A percentile compares a stretch with the other conserved stretches of the same genome.
phyloP scores from a whole-genome alignment of 2,888 invertebrate genomes.

The Dromius quadrimaculatus region DNA sequence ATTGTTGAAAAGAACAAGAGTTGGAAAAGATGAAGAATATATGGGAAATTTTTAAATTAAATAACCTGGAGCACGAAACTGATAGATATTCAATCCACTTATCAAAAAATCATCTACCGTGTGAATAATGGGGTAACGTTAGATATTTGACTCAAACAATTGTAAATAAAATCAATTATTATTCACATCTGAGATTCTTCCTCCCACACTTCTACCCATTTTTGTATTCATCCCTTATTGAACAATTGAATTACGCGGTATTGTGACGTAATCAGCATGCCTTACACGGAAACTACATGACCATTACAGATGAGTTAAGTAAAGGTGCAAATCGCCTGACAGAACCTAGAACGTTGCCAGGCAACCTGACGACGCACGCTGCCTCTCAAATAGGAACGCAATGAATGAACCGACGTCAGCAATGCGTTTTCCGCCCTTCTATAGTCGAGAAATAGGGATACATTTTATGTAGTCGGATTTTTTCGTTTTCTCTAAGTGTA shows the following conservation, averaged over 20 bases:
- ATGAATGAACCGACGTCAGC: conserved; percentile 45
- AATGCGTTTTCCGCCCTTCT: not conserved
- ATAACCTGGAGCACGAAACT: too few species aligned
- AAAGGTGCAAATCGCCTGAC: conserved; percentile 8
- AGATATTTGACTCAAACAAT: too few species aligned
- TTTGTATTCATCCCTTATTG: too few species aligned
- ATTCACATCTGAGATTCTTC: too few species aligned
- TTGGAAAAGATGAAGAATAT: too few species aligned
- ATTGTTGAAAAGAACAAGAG: too few species aligned
- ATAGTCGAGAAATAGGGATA: not conserved
- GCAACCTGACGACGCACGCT: conserved; percentile 40
- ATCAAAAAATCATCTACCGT: too few species aligned
- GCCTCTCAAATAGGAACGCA: conserved; percentile 29
- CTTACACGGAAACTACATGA: not conserved
- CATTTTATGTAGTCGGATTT: not conserved
- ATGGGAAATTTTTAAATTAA: too few species aligned
- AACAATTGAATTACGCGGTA: conserved; percentile 25
- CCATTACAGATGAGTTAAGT: not conserved
- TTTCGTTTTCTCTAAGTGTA: conserved; percentile 5
- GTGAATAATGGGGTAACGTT: too few species aligned
- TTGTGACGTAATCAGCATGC: not conserved
- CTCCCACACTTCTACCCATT: too few species aligned
- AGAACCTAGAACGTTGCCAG: conserved; percentile 26
- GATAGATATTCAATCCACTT: too few species aligned
- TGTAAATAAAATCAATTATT: too few species aligned